Conservation (phyloP, 2,888 invertebrate genomes). For the Slavum lentiscoides region DNA sequence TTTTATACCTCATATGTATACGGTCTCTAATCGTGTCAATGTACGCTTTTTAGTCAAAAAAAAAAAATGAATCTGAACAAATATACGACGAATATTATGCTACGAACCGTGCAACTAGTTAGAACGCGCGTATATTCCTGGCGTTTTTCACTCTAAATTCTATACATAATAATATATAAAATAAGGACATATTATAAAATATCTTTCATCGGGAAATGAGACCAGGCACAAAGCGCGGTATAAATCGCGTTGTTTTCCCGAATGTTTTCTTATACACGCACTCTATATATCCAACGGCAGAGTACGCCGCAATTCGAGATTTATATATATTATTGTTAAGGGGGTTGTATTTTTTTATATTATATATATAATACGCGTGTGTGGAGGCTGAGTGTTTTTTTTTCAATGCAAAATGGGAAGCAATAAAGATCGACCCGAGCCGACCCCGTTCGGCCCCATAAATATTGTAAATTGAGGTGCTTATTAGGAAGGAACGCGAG, state of each 20-base stretch:
- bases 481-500: slow-evolving; percentile 21
- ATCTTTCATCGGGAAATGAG: background rate
- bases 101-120: too few relatives aligned
- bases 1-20: too few relatives aligned
- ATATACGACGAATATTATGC: too few relatives aligned
- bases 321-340: slow-evolving; percentile 32
- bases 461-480: slow-evolving; percentile 48
- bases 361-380: background rate
- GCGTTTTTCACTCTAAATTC: background rate
- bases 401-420: slow-evolving; percentile 37
- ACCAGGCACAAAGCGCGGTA: too few relatives aligned
- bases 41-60: too few relatives aligned
- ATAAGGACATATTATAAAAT: too few relatives aligned
- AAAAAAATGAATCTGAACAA: too few relatives aligned
- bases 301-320: too few relatives aligned
- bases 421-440: slow-evolving; percentile 43
- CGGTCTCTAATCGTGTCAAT: too few relatives aligned
- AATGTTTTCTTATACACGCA: background rate
- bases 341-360: slow-evolving; percentile 13
- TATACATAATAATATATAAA: too few relatives aligned
- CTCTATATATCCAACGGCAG: too few relatives aligned
- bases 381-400: background rate
- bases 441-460: background rate
- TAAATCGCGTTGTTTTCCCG: slow-evolving; percentile 6
- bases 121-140: background rate